Percentiles rank a stretch among this genome's conserved stretches.
Conservation (phyloP, 2,888 invertebrate genomes). For the Chorisops tibialis region DNA sequence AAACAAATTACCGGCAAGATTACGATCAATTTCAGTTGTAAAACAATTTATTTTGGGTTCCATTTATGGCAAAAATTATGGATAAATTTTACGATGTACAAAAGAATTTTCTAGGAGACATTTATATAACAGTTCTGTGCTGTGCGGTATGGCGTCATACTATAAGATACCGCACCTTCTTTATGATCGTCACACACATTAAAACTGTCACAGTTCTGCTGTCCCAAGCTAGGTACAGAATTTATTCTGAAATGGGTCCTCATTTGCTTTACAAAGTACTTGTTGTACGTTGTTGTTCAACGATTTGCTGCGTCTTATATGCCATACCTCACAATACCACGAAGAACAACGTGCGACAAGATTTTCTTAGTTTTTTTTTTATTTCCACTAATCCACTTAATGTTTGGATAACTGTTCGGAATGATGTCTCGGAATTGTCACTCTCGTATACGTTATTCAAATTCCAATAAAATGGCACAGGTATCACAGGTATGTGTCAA, state of each 20-base stretch:
- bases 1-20: no score
- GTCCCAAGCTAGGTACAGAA: background rate
- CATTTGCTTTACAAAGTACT: conserved; percentile 9
- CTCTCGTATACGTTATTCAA: background rate
- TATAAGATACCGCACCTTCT: conserved; percentile 11
- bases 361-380: background rate
- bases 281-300: background rate
- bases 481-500: conserved; percentile 8
- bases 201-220: conserved; percentile 17
- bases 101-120: no score
- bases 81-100: no score
- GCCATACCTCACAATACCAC: background rate
- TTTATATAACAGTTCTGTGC: no score
- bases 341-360: background rate
- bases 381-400: conserved; percentile 13
- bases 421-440: conserved; percentile 1
- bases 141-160: no score
- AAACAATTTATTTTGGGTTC: no score
- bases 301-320: background rate
- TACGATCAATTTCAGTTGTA: no score
- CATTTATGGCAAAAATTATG: no score
- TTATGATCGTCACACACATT: background rate
- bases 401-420: conserved; percentile 15
- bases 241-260: background rate
- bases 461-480: background rate